phyloP scores from a whole-genome alignment of 2,888 invertebrate genomes.

The Metallyticus violacea region DNA sequence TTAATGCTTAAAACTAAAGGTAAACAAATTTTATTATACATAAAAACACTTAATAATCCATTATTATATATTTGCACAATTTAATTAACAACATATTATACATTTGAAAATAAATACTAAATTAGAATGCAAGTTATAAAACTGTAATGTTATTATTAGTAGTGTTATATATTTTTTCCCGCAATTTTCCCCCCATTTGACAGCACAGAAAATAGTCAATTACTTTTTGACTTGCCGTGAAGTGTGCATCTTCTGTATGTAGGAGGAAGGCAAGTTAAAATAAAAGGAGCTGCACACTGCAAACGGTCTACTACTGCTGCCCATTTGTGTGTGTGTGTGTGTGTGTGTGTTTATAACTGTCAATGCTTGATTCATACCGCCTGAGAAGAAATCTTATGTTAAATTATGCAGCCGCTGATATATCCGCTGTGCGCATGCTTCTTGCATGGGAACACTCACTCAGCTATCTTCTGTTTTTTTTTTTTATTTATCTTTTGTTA shows the following conservation, averaged over 20 bases:
- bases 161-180: background rate
- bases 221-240: background rate
- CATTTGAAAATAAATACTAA: no score
- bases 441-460: background rate
- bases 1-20: no score
- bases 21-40: no score
- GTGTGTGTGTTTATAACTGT: constrained; percentile 3
- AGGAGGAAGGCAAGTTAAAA: background rate
- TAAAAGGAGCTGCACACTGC: background rate
- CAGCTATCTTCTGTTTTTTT: background rate
- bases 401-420: constrained; percentile 10
- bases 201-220: no score
- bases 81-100: no score
- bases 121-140: no score
- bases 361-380: constrained; percentile 12
- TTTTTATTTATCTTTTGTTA: background rate
- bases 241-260: background rate
- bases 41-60: no score
- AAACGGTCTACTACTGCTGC: background rate
- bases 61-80: no score
- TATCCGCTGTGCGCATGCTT: background rate
- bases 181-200: background rate
- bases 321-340: background rate
- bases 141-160: no score
- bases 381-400: constrained; percentile 8